phyloP scores from a whole-genome alignment of 2,888 invertebrate species.

The Argyra leucocephala region DNA sequence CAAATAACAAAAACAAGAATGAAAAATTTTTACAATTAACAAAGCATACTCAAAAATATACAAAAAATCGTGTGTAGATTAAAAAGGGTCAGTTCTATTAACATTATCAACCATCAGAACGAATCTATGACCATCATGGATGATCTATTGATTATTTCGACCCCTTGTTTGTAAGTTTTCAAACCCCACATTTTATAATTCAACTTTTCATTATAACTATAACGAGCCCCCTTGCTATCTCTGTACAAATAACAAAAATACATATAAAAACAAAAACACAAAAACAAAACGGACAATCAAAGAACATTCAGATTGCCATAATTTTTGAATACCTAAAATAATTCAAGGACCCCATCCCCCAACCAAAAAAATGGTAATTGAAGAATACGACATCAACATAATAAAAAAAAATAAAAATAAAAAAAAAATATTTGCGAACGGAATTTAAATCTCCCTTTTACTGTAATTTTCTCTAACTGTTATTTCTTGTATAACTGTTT shows the following conservation, averaged over 20 bases:
- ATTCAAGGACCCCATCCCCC: background rate
- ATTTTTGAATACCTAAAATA: background rate
- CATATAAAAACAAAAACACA: too few species aligned
- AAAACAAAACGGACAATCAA: background rate
- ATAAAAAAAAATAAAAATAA: background rate
- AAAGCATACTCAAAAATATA: too few species aligned
- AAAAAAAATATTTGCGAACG: background rate
- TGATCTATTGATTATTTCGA: background rate
- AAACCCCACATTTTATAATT: background rate
- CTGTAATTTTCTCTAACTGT: background rate
- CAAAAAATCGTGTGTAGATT: too few species aligned
- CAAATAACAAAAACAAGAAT: too few species aligned
- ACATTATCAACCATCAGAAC: background rate
- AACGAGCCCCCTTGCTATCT: background rate
- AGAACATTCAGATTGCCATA: background rate
- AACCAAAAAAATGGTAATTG: background rate
- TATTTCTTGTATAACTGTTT: background rate
- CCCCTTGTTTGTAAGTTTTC: background rate
- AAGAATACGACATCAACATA: background rate
- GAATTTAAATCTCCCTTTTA: background rate
- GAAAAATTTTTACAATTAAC: too few species aligned
- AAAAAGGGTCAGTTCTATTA: background rate
- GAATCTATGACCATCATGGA: background rate
- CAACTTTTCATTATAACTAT: background rate
- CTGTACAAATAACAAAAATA: background rate